Base-by-base conservation (phyloP, 2,113 vertebrate genomes). In the Progne subis region DNA sequence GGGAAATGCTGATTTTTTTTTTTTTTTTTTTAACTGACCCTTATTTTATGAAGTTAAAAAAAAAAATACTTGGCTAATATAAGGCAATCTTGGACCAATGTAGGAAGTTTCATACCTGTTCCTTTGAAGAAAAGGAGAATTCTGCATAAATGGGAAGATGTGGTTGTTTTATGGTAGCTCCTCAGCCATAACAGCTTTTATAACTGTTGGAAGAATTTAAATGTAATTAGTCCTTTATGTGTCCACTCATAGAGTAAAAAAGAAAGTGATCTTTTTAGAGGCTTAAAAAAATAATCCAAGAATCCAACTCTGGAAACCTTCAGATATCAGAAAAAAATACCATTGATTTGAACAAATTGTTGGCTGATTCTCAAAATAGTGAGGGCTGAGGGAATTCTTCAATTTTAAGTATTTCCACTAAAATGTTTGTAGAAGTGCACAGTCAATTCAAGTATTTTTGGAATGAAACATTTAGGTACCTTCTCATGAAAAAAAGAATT, bases 151-250 rank as follows among this genome's bases (percentile, higher is more conserved):
- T 92, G 61, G 71, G 86, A 91, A 95, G 96, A 90, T 95, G 89
- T 69, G 78, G 93, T 90, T 67, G 93, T 93, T 97, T 97, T 95
- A 97, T 93, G 90, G 94, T 59, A 90, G 92, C 87, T 95, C 93
- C 84, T 94, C 90, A 88, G 84, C 90, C 92, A 91, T 93, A 94
- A 96, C 93, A 88, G 85, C 87, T 96, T 96, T 96, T 97, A 83
- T 60, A 96, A 96, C 93, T 93, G 94, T 95, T 96, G 95, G 93
- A 91, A 95, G 76, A 96, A 97, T 97, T 96, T 94, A 95, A 93
- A 95, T 68, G 90, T 59, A 70, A 93, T 96, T 96, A 97, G 93
- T 96, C 68, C 39, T 95, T 92, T 78, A 70, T 0, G 23, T 89
- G 84, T 76, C 53, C 74, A 69, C 57, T 84, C 84, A 12, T 31